These are phyloP conservation scores for Siderastrea siderea DNA, from an alignment of 92 coral and sea anemone species.

Conservation along the genomic window DNA sequence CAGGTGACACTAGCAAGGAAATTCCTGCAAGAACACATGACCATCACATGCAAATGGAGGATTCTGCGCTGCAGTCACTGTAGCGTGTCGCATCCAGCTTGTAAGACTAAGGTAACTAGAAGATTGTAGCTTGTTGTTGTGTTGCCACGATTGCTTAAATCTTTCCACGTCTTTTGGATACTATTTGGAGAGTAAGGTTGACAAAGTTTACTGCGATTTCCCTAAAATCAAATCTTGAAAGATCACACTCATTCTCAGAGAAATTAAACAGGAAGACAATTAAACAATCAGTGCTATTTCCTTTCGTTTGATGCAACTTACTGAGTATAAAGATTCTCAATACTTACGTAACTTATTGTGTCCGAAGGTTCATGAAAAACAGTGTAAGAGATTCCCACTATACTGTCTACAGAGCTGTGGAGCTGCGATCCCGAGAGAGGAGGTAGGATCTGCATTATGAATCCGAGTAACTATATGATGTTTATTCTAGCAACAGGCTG, in stretches of 20 bases:
- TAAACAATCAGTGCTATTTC: not conserved
- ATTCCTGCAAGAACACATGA: slow-evolving; percentile 56
- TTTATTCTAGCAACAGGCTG: no score
- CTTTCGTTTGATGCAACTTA: not conserved
- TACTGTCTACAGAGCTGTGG: not conserved
- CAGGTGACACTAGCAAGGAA: not conserved
- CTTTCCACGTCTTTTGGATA: not conserved
- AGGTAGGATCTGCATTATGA: not conserved
- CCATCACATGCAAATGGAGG: slow-evolving; percentile 58
- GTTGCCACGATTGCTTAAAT: not conserved
- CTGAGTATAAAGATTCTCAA: not conserved
- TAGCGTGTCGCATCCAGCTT: slow-evolving; percentile 16
- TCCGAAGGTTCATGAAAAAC: not conserved
- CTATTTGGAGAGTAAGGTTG: no score
- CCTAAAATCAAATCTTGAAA: no score
- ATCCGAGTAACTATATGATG: no score
- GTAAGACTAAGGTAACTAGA: slow-evolving; percentile 30
- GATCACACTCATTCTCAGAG: no score
- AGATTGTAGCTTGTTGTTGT: not conserved
- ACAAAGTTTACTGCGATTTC: no score
- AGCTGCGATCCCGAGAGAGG: not conserved
- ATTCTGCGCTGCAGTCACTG: slow-evolving; percentile 55
- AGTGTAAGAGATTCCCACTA: not conserved
- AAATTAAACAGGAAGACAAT: no score
- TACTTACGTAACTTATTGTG: not conserved